phyloP scores from a whole-genome alignment of 2,888 invertebrate species.

The Phyto melanocephala region DNA sequence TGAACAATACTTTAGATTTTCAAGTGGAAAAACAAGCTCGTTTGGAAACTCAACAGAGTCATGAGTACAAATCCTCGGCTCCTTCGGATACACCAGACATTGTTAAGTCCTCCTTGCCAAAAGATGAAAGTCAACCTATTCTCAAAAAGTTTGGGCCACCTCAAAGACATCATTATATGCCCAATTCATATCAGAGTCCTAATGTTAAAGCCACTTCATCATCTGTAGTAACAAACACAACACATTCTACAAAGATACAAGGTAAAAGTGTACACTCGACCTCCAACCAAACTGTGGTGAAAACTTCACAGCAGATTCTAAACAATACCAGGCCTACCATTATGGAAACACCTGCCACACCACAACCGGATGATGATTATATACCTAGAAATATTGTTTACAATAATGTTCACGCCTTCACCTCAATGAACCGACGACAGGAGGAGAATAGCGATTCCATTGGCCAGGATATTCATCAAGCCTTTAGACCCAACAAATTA shows the following conservation, averaged over 20 bases:
- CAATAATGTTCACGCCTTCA: constrained; percentile 76
- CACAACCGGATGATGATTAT: constrained; percentile 72
- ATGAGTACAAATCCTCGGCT: constrained; percentile 75
- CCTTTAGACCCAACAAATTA: constrained; percentile 74
- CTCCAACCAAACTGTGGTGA: constrained; percentile 27
- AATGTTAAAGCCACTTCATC: constrained; percentile 2
- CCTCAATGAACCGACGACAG: constrained; percentile 74
- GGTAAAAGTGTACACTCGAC: constrained; percentile 14
- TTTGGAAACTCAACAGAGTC: constrained; percentile 32
- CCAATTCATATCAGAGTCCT: constrained; percentile 77
- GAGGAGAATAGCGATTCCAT: constrained; percentile 35
- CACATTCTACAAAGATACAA: constrained; percentile 35
- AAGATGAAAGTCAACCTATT: constrained; percentile 76
- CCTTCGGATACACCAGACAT: constrained; percentile 77
- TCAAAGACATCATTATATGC: constrained; percentile 76
- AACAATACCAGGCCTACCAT: constrained; percentile 70
- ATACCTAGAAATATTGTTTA: constrained; percentile 77
- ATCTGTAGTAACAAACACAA: constrained; percentile 35
- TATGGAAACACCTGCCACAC: constrained; percentile 76
- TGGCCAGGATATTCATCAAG: constrained; percentile 46
- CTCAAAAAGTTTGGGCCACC: constrained; percentile 78
- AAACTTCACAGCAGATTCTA: constrained; percentile 55
- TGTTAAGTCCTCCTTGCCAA: constrained; percentile 76
- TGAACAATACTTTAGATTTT: constrained; percentile 72
- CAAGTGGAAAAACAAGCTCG: constrained; percentile 59